Evolutionary conservation across 2,113 vertebrate genomes (phyloP).

Genomic region (Choloepus hoffmanni): DNA sequence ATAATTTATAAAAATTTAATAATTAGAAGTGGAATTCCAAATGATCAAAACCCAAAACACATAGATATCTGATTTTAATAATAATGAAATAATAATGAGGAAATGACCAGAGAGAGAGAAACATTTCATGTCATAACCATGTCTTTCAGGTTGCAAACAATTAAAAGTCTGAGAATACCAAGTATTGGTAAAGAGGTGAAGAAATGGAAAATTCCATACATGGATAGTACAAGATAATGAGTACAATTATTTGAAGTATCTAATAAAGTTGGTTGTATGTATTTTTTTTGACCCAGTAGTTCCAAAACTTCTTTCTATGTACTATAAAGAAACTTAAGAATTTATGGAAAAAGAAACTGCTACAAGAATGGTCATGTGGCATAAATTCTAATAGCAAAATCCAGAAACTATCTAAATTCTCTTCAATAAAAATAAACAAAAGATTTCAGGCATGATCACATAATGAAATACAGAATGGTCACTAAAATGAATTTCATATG

Average conservation of each 20-base stretch:
- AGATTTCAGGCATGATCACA: background rate
- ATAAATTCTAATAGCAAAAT: background rate
- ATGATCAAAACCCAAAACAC: background rate
- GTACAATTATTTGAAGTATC: rapidly evolving
- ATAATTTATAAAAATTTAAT: too few relatives aligned
- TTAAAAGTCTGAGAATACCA: background rate
- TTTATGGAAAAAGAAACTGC: background rate
- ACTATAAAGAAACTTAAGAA: background rate
- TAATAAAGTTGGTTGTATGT: background rate
- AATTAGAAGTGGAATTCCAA: background rate
- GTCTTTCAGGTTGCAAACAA: background rate
- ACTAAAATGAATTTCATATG: background rate
- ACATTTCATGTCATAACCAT: background rate
- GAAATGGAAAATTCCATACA: background rate
- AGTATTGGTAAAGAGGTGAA: background rate
- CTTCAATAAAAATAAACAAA: background rate
- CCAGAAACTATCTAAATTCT: background rate
- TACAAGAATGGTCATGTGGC: background rate
- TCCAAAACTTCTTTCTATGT: background rate
- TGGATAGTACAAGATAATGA: background rate
- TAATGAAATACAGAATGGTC: background rate
- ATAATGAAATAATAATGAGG: too few relatives aligned
- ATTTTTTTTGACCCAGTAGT: background rate
- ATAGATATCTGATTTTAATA: too few relatives aligned
- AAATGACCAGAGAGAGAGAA: too few relatives aligned